phyloP scores from a whole-genome alignment of 2,888 invertebrate species.

The Electrophaes corylata region DNA sequence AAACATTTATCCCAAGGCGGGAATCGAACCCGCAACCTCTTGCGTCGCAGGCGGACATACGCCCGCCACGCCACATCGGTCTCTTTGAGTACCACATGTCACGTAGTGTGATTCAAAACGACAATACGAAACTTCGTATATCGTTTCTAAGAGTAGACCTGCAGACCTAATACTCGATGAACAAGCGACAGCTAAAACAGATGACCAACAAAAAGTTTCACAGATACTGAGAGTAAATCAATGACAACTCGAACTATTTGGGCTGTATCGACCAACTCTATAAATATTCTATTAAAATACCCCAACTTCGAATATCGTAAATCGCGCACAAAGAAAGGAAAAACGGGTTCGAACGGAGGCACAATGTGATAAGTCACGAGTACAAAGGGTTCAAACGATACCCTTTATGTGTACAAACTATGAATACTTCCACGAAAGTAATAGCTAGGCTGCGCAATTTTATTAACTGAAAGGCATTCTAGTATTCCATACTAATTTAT shows the following conservation, averaged over 20 bases:
- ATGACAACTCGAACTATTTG: background rate
- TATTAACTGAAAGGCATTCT: background rate
- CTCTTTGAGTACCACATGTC: too few relatives aligned
- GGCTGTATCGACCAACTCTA: slow-evolving; percentile 35
- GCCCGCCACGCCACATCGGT: too few relatives aligned
- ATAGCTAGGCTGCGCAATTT: slow-evolving; percentile 5
- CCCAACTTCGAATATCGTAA: slow-evolving; percentile 49
- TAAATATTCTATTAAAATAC: slow-evolving; percentile 59
- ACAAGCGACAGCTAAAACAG: background rate
- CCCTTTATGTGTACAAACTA: slow-evolving; percentile 25
- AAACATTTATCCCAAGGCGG: too few relatives aligned
- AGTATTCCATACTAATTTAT: background rate
- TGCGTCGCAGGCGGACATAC: too few relatives aligned
- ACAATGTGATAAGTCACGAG: slow-evolving; percentile 64
- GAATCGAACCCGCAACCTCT: too few relatives aligned
- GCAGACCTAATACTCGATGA: too few relatives aligned
- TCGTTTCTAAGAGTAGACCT: too few relatives aligned
- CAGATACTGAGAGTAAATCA: slow-evolving; percentile 1
- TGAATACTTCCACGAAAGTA: slow-evolving; percentile 7
- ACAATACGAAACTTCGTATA: too few relatives aligned
- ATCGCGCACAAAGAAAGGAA: slow-evolving; percentile 56
- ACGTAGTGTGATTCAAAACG: too few relatives aligned
- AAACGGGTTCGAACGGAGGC: slow-evolving; percentile 47
- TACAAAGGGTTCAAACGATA: slow-evolving; percentile 43
- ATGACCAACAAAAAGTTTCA: background rate